A percentile compares a stretch with the other conserved stretches of the same genome.
Conservation (phyloP, 2,113 vertebrate genomes). For the Siphamia tubifer region DNA sequence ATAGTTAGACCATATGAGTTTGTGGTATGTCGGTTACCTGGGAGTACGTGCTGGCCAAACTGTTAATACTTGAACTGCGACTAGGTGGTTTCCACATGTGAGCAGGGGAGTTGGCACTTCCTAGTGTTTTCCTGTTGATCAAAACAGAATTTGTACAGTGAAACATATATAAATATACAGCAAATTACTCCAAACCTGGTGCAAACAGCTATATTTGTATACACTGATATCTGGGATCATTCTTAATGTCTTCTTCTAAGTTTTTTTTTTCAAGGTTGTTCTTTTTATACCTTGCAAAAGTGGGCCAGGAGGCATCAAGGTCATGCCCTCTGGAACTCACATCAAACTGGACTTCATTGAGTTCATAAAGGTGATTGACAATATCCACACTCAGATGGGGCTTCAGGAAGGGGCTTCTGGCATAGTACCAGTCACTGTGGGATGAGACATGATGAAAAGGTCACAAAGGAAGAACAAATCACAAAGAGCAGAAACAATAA, state of each 20-base stretch:
- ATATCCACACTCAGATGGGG: slow-evolving; percentile 89
- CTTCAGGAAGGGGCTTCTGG: slow-evolving; percentile 92
- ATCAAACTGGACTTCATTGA: slow-evolving; percentile 92
- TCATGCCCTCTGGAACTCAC: slow-evolving; percentile 91
- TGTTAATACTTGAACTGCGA: slow-evolving; percentile 95
- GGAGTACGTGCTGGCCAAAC: slow-evolving; percentile 90
- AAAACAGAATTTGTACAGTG: not conserved
- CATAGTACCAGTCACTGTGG: slow-evolving; percentile 94
- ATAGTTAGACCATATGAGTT: too few species aligned
- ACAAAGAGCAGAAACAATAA: not conserved
- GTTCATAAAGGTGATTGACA: slow-evolving; percentile 91
- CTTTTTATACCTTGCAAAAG: slow-evolving; percentile 90
- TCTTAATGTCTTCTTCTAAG: not conserved
- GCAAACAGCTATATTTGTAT: not conserved
- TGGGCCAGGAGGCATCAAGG: slow-evolving; percentile 93
- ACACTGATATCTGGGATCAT: not conserved
- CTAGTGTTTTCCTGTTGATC: slow-evolving; percentile 85
- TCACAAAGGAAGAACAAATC: not conserved
- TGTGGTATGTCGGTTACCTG: slow-evolving; percentile 87
- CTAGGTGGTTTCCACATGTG: slow-evolving; percentile 93
- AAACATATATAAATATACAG: too few species aligned
- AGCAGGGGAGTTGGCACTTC: slow-evolving; percentile 81
- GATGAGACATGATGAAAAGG: not conserved
- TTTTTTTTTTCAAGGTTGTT: too few species aligned
- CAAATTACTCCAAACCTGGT: too few species aligned